Evolutionary conservation across 64 coral and sea anemone genomes (phyloP).

Genomic region (Porites australiensis): DNA sequence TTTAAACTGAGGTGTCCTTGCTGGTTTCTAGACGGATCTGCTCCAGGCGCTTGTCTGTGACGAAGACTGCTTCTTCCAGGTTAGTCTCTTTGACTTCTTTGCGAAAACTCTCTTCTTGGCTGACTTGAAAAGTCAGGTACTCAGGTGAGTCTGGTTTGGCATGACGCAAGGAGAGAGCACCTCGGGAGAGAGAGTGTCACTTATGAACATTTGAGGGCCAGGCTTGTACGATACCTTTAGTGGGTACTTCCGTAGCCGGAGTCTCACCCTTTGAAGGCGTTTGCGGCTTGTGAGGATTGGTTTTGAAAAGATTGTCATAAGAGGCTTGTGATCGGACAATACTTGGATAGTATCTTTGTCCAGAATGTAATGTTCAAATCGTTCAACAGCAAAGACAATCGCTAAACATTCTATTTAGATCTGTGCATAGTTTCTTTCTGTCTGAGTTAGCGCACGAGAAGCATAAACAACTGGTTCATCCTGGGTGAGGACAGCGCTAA

Average conservation of each 20-base stretch:
- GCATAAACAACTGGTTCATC: slow-evolving; percentile 21
- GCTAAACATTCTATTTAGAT: slow-evolving; percentile 3
- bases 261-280: slow-evolving; percentile 50
- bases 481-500: slow-evolving; percentile 12
- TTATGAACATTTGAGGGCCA: slow-evolving; percentile 34
- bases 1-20: slow-evolving; percentile 4
- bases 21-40: not conserved
- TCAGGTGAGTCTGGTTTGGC: too few relatives aligned
- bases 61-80: too few relatives aligned
- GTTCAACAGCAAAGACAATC: not conserved
- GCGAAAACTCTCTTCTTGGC: too few relatives aligned
- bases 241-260: slow-evolving; percentile 30
- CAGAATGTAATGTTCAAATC: slow-evolving; percentile 14
- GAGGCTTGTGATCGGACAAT: slow-evolving; percentile 33
- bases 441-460: slow-evolving; percentile 24
- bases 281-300: slow-evolving; percentile 11
- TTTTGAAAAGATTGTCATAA: slow-evolving; percentile 14
- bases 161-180: not conserved
- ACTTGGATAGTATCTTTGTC: not conserved
- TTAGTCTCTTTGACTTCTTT: too few relatives aligned
- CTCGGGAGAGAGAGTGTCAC: not conserved
- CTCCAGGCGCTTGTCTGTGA: too few relatives aligned
- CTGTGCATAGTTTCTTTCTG: slow-evolving; percentile 20
- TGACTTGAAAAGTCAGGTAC: too few relatives aligned
- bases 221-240: slow-evolving; percentile 21